Conservation (phyloP, 2,113 vertebrate genomes). For the Rana temporaria region DNA sequence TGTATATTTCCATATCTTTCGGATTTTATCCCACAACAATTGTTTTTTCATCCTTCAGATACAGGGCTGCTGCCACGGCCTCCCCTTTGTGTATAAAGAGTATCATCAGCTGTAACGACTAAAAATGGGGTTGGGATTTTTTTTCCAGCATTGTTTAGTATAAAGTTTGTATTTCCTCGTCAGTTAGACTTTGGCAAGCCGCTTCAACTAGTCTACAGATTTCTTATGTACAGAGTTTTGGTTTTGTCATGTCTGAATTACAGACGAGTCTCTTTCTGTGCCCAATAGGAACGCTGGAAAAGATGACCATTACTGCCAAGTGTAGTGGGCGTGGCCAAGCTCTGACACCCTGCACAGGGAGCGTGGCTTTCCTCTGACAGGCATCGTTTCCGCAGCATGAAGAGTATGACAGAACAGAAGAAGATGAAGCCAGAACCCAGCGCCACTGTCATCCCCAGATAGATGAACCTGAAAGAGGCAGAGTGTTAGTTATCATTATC, state of each 20-base stretch:
- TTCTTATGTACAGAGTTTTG: not conserved
- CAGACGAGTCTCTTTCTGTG: conserved; percentile 84
- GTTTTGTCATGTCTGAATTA: conserved; percentile 63
- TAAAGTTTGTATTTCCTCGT: too few relatives aligned
- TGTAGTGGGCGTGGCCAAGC: conserved; percentile 69
- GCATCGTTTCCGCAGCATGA: conserved; percentile 76
- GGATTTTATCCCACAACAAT: too few relatives aligned
- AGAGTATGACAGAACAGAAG: conserved; percentile 80
- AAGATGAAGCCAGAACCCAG: conserved; percentile 83
- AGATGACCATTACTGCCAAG: conserved; percentile 70
- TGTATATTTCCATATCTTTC: too few relatives aligned
- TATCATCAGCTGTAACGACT: too few relatives aligned
- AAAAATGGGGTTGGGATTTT: too few relatives aligned
- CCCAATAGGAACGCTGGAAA: conserved; percentile 70
- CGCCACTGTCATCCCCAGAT: conserved; percentile 85
- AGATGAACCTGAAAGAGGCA: conserved; percentile 79
- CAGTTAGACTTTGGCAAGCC: not conserved
- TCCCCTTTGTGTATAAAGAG: not conserved
- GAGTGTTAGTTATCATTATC: not conserved
- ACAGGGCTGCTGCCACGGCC: not conserved
- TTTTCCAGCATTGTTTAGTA: too few relatives aligned
- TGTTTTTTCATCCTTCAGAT: too few relatives aligned
- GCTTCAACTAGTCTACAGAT: not conserved
- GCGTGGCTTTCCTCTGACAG: conserved; percentile 66
- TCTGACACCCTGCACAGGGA: conserved; percentile 68